Conservation (phyloP, 2,797 vertebrate genomes). For the Botia almorhae region DNA sequence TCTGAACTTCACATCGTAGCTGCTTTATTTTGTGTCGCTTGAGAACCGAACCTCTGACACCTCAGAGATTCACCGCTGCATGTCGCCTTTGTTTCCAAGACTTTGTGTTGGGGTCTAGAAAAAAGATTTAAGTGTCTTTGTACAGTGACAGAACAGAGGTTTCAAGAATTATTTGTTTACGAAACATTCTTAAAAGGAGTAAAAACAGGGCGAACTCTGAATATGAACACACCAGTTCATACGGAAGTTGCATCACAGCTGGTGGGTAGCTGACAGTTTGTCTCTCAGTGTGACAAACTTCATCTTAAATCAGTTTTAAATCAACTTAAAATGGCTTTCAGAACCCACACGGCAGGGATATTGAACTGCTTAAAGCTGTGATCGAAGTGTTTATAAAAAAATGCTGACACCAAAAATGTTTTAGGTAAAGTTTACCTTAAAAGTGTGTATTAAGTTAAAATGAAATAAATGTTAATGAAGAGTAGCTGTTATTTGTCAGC, state of each 20-base stretch:
- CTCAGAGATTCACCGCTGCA: neutral
- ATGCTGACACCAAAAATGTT: too few species aligned
- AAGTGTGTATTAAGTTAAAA: too few species aligned
- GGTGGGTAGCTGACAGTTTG: neutral
- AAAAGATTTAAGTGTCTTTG: constrained; percentile 18
- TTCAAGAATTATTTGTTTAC: constrained; percentile 29
- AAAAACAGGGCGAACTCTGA: constrained; percentile 1
- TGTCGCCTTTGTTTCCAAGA: neutral
- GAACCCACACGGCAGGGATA: neutral
- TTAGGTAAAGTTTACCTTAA: too few species aligned
- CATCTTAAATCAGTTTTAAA: neutral
- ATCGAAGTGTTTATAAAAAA: too few species aligned
- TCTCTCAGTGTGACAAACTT: constrained; percentile 3
- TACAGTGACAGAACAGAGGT: constrained; percentile 22
- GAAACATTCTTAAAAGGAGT: constrained; percentile 34
- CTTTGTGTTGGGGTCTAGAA: neutral
- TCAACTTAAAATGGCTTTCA: neutral
- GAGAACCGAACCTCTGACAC: constrained; percentile 25
- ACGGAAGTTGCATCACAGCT: constrained; percentile 14
- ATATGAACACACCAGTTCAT: neutral
- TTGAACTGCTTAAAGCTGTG: too few species aligned
- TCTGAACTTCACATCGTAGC: constrained; percentile 16
- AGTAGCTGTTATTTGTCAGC: too few species aligned
- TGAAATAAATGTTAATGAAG: too few species aligned
- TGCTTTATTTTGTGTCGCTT: constrained; percentile 24